Evolutionary conservation across 2,888 invertebrate genomes (phyloP).

Genomic region (Dasypogon diadema): DNA sequence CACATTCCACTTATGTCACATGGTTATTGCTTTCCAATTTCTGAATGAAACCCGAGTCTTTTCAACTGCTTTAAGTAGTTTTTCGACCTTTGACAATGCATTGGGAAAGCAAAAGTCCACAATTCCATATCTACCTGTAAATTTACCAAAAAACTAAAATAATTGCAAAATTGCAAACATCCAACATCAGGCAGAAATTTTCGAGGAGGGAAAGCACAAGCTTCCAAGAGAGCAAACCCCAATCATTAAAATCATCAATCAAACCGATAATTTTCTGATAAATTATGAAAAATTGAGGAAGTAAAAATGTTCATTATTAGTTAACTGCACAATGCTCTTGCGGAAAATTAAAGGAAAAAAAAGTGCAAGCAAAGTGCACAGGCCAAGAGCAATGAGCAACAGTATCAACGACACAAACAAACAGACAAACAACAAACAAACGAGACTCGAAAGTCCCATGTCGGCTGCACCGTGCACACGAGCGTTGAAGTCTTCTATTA

Average conservation of each 20-base stretch:
- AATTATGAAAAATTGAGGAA: conserved; percentile 48
- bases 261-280: conserved; percentile 44
- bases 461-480: conserved; percentile 32
- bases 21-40: too few relatives aligned
- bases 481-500: conserved; percentile 38
- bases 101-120: too few relatives aligned
- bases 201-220: conserved; percentile 17
- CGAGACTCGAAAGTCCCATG: conserved; percentile 10
- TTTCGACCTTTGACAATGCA: too few relatives aligned
- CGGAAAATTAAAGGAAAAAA: background rate
- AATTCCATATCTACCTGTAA: too few relatives aligned
- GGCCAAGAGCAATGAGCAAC: conserved; percentile 42
- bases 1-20: too few relatives aligned
- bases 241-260: conserved; percentile 43
- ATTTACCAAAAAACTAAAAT: too few relatives aligned
- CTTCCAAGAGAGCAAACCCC: conserved; percentile 4
- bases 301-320: conserved; percentile 47
- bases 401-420: background rate
- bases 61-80: too few relatives aligned
- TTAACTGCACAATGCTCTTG: conserved; percentile 40
- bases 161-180: background rate
- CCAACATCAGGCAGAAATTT: background rate
- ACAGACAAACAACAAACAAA: conserved; percentile 27
- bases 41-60: too few relatives aligned
- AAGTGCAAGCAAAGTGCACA: conserved; percentile 11